Percentiles rank a stretch among this genome's conserved stretches.
These are phyloP conservation scores for Calycopis cecrops DNA, from an alignment of 1,140 invertebrate species.

Conservation along the genomic window DNA sequence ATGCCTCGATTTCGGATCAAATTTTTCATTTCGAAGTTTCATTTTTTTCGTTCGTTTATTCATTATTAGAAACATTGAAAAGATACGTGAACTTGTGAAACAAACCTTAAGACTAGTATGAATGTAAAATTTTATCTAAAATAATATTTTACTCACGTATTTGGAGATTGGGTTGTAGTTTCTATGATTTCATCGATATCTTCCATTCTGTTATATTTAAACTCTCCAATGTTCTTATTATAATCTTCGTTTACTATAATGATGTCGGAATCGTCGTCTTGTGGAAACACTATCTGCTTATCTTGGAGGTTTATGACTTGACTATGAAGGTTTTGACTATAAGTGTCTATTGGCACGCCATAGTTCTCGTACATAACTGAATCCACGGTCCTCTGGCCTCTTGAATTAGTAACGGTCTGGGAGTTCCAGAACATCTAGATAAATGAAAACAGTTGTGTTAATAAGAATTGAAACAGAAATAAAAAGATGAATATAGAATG, in stretches of 20 bases:
- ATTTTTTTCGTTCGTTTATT: too few species aligned
- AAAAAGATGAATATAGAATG: neutral
- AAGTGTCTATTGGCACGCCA: conserved; percentile 28
- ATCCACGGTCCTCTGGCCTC: conserved; percentile 65
- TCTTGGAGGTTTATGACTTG: conserved; percentile 48
- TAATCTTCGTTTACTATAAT: conserved; percentile 67
- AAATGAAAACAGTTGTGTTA: conserved; percentile 47
- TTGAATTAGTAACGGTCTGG: conserved; percentile 80
- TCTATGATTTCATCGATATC: conserved; percentile 38
- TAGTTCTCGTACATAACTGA: conserved; percentile 62
- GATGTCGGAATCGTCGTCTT: conserved; percentile 65
- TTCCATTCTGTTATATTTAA: conserved; percentile 33
- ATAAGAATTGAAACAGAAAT: too few species aligned
- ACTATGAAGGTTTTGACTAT: conserved; percentile 23
- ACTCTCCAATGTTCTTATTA: conserved; percentile 41
- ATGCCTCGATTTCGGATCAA: too few species aligned
- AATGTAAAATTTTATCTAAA: neutral
- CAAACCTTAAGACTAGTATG: too few species aligned
- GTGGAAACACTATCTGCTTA: conserved; percentile 60
- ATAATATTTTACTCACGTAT: conserved; percentile 9
- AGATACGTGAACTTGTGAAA: too few species aligned
- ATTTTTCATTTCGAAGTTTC: too few species aligned
- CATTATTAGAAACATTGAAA: too few species aligned
- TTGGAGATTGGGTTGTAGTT: conserved; percentile 30
- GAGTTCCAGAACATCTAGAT: conserved; percentile 83